phyloP scores from a whole-genome alignment of 2,113 vertebrate species.

The Pungitius pungitius region DNA sequence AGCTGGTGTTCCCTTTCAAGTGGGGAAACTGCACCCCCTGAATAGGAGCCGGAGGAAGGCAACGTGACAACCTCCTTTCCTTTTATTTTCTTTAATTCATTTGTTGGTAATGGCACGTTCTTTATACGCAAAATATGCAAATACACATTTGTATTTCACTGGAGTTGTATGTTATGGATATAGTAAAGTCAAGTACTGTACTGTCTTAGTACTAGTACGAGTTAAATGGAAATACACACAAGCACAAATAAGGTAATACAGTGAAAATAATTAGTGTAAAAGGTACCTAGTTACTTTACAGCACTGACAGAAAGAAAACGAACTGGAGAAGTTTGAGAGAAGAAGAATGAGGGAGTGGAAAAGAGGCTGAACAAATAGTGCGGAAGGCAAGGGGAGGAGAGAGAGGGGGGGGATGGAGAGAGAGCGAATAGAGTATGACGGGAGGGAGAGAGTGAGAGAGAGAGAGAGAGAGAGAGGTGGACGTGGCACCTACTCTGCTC shows the following conservation, averaged over 20 bases:
- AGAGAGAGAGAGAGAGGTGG: constrained; percentile 63
- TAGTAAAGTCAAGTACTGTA: neutral
- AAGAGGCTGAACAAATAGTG: neutral
- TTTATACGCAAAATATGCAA: too few relatives aligned
- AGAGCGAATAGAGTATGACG: neutral
- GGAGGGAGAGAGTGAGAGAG: constrained; percentile 41
- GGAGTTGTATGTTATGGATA: too few relatives aligned
- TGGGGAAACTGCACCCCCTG: too few relatives aligned
- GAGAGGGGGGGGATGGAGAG: neutral
- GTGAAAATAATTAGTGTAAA: neutral
- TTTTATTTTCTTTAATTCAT: too few relatives aligned
- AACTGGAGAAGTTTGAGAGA: neutral
- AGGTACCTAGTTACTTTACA: neutral
- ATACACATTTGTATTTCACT: too few relatives aligned
- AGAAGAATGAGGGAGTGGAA: constrained; percentile 4
- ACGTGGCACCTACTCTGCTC: constrained; percentile 74
- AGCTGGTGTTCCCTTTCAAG: too few relatives aligned
- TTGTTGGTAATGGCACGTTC: neutral
- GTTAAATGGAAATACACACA: neutral
- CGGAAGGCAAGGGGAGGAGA: constrained; percentile 13
- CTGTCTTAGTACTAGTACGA: neutral
- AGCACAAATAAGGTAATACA: neutral
- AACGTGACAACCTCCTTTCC: too few relatives aligned
- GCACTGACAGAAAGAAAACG: neutral
- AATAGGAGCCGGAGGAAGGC: too few relatives aligned